These are phyloP conservation scores for Synanthedon myopaeformis DNA, from an alignment of 2,888 invertebrate species.

Conservation along the genomic window DNA sequence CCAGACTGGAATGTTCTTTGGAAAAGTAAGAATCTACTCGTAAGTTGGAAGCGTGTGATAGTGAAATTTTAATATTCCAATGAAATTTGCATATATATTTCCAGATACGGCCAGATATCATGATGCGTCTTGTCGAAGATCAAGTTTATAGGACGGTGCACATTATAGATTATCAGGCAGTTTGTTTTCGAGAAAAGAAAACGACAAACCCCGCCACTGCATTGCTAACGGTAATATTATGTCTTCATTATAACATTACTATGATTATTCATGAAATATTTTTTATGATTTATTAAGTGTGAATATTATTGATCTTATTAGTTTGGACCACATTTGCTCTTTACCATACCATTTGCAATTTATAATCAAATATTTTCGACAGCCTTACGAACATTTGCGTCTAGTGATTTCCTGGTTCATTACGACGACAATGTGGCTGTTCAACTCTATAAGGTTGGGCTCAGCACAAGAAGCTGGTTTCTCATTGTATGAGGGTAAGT, in stretches of 20 bases:
- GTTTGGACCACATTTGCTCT: neutral
- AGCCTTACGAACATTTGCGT: constrained; percentile 73
- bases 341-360: neutral
- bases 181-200: constrained; percentile 80
- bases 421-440: constrained; percentile 69
- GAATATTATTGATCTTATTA: neutral
- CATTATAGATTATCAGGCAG: constrained; percentile 90
- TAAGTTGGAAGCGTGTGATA: neutral
- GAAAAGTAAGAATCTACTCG: constrained; percentile 68
- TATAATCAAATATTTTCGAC: constrained; percentile 10
- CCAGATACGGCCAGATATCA: constrained; percentile 76
- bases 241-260: neutral
- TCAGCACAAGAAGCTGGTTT: constrained; percentile 63
- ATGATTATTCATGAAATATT: neutral
- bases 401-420: constrained; percentile 70
- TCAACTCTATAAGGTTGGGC: constrained; percentile 63
- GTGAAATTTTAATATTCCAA: neutral
- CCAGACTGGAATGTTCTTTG: constrained; percentile 88
- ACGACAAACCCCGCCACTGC: constrained; percentile 72
- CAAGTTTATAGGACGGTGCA: constrained; percentile 80
- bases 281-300: too few relatives aligned
- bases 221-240: constrained; percentile 69
- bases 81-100: constrained; percentile 1
- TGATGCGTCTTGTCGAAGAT: constrained; percentile 79
- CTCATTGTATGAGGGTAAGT: constrained; percentile 53